These are phyloP conservation scores for Chymomyza costata DNA, from an alignment of 1,140 invertebrate genomes.

Conservation along the genomic window DNA sequence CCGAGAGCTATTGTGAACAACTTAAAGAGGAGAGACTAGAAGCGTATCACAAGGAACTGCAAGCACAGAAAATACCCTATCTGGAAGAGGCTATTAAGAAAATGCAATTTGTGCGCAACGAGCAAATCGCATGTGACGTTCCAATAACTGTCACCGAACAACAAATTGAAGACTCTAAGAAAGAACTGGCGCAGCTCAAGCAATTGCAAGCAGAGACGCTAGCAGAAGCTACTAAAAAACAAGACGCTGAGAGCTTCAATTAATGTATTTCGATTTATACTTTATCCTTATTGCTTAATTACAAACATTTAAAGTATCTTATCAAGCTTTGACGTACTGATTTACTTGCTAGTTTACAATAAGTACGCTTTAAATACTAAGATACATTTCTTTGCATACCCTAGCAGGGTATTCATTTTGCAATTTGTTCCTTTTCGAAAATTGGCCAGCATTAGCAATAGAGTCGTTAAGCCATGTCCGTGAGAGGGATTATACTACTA, in stretches of 20 bases:
- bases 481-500: too few relatives aligned
- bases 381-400: too few relatives aligned
- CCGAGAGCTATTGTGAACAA: constrained; percentile 81
- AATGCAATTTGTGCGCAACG: constrained; percentile 82
- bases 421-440: too few relatives aligned
- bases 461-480: too few relatives aligned
- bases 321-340: too few relatives aligned
- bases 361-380: too few relatives aligned
- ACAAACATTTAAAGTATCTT: too few relatives aligned
- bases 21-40: constrained; percentile 80
- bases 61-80: constrained; percentile 82
- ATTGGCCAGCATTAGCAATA: too few relatives aligned
- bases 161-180: constrained; percentile 79
- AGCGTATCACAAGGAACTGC: constrained; percentile 79
- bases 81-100: constrained; percentile 79
- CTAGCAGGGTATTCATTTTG: too few relatives aligned
- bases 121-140: constrained; percentile 82
- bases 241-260: constrained; percentile 49
- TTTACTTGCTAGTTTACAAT: too few relatives aligned
- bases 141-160: constrained; percentile 80
- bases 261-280: constrained; percentile 16
- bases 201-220: constrained; percentile 36
- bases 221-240: constrained; percentile 30
- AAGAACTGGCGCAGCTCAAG: constrained; percentile 76
- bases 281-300: constrained; percentile 8